Evolutionary conservation across 2,888 invertebrate species (phyloP).

Genomic region (Volucella zonaria): DNA sequence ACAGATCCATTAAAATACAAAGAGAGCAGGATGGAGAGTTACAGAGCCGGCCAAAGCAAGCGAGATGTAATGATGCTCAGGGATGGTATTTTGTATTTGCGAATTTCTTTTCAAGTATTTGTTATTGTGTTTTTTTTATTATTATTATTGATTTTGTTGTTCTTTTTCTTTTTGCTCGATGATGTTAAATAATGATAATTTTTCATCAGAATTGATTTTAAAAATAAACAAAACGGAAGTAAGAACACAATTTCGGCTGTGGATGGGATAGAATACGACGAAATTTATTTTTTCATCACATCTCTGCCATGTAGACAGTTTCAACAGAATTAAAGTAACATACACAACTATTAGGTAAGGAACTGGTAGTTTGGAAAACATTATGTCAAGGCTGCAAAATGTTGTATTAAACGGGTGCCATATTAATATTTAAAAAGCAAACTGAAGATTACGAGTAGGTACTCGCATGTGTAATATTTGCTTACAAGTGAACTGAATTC

Average conservation of each 20-base stretch:
- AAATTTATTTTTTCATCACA: background rate
- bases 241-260: background rate
- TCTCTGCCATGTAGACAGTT: no score
- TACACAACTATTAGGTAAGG: no score
- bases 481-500: background rate
- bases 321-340: no score
- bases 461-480: background rate
- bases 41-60: slow-evolving; percentile 41
- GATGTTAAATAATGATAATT: slow-evolving; percentile 35
- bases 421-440: no score
- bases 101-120: slow-evolving; percentile 23
- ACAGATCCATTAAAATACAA: slow-evolving; percentile 25
- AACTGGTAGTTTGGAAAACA: no score
- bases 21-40: slow-evolving; percentile 14
- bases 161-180: slow-evolving; percentile 1
- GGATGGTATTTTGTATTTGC: slow-evolving; percentile 48
- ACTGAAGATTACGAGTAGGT: no score
- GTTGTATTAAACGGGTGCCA: no score
- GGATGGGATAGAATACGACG: background rate
- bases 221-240: slow-evolving; percentile 30
- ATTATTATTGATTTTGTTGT: no score
- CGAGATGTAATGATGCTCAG: slow-evolving; percentile 32
- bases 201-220: slow-evolving; percentile 7
- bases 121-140: slow-evolving; percentile 22
- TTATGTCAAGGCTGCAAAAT: no score